Evolutionary conservation across 2,888 invertebrate genomes (phyloP).

Genomic region (Augiades crinisus): DNA sequence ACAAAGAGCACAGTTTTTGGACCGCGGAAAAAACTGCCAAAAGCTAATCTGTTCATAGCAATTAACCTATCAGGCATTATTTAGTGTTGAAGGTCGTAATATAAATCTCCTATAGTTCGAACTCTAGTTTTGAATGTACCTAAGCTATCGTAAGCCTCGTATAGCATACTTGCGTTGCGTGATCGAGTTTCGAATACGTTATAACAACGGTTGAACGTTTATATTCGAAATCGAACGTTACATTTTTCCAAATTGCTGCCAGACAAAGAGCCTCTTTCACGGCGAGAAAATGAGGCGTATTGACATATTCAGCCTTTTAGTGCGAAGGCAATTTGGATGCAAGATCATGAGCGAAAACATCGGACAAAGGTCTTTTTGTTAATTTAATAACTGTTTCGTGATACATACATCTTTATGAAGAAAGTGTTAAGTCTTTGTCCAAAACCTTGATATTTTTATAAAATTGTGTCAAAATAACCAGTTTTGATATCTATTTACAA

Average conservation of each 20-base stretch:
- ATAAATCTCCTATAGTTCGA: slow-evolving; percentile 13
- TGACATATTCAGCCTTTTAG: slow-evolving; percentile 59
- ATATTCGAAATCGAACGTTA: slow-evolving; percentile 36
- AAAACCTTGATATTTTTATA: neutral
- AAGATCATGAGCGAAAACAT: slow-evolving; percentile 45
- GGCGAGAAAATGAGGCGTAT: slow-evolving; percentile 44
- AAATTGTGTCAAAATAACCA: no score
- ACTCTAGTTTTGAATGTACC: slow-evolving; percentile 12
- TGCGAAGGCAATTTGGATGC: slow-evolving; percentile 52
- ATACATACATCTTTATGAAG: slow-evolving; percentile 26
- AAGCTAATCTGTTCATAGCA: slow-evolving; percentile 72
- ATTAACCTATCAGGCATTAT: slow-evolving; percentile 76
- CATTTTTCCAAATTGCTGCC: slow-evolving; percentile 49
- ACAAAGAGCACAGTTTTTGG: slow-evolving; percentile 58
- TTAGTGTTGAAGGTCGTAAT: slow-evolving; percentile 67
- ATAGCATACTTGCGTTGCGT: slow-evolving; percentile 9
- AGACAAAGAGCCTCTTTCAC: slow-evolving; percentile 54
- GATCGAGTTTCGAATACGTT: slow-evolving; percentile 16
- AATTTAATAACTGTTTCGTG: slow-evolving; percentile 43
- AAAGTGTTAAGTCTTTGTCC: neutral
- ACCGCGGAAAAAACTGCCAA: slow-evolving; percentile 67
- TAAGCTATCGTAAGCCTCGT: neutral
- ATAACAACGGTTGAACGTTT: slow-evolving; percentile 15
- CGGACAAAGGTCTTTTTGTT: slow-evolving; percentile 47
- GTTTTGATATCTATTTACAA: no score